Conservation (phyloP, 2,113 vertebrate genomes). For the Hymenochirus boettgeri region DNA sequence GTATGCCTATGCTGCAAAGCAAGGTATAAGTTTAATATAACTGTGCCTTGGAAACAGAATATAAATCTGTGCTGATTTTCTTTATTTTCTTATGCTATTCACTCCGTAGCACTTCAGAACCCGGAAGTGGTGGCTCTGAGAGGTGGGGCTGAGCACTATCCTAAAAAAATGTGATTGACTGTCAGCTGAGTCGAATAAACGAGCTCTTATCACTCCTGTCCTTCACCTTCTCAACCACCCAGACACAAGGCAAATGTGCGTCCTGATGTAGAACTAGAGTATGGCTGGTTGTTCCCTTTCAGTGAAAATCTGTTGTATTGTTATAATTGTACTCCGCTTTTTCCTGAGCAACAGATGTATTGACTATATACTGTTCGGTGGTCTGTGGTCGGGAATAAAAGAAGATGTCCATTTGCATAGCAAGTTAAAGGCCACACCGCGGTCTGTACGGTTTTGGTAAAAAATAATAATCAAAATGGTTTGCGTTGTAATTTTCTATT, state of each 20-base stretch:
- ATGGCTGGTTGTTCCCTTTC: slow-evolving; percentile 59
- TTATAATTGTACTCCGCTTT: not conserved
- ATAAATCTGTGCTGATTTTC: too few species aligned
- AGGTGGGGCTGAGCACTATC: slow-evolving; percentile 90
- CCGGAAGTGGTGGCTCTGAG: slow-evolving; percentile 92
- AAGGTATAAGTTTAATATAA: too few species aligned
- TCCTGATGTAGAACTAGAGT: slow-evolving; percentile 93
- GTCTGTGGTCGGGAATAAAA: too few species aligned
- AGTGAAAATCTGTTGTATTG: not conserved
- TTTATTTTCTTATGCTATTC: slow-evolving; percentile 35
- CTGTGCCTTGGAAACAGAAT: too few species aligned
- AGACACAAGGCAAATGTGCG: slow-evolving; percentile 89
- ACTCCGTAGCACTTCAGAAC: slow-evolving; percentile 86
- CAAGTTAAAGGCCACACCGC: too few species aligned
- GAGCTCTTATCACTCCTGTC: slow-evolving; percentile 96
- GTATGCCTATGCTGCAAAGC: too few species aligned
- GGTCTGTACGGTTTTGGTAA: too few species aligned
- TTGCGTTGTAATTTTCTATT: too few species aligned
- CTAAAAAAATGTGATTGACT: slow-evolving; percentile 96
- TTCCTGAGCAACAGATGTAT: too few species aligned
- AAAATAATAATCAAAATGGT: too few species aligned
- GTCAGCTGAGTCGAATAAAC: slow-evolving; percentile 94
- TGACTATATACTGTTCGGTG: too few species aligned
- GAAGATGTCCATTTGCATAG: too few species aligned
- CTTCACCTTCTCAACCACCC: slow-evolving; percentile 97